A percentile compares a stretch with the other conserved stretches of the same genome.
Evolutionary conservation across 2,888 invertebrate genomes (phyloP).

Genomic region (Mythimna pallens): DNA sequence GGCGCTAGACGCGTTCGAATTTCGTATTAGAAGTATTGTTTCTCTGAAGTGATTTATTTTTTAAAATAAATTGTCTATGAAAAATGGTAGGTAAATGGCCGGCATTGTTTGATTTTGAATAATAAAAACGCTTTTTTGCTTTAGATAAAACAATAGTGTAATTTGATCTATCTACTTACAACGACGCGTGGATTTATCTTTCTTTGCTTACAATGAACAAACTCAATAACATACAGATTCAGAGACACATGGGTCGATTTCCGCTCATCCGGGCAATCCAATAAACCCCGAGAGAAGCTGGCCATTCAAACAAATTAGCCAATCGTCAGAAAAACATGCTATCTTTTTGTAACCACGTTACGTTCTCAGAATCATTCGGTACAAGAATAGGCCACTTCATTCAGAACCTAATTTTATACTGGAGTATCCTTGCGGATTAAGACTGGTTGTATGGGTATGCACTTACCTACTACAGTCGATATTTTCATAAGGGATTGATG

Average conservation of each 20-base stretch:
- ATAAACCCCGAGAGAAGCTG: conserved; percentile 39
- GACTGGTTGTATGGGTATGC: not conserved
- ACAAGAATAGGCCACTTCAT: conserved; percentile 55
- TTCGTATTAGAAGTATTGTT: conserved; percentile 64
- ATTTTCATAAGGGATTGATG: not conserved
- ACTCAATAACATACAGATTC: conserved; percentile 27
- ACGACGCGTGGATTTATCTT: not conserved
- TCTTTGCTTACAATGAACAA: conserved; percentile 7
- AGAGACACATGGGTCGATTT: conserved; percentile 47
- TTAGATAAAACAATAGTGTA: conserved; percentile 10
- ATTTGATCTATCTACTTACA: not conserved
- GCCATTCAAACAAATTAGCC: conserved; percentile 51
- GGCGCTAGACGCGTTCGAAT: conserved; percentile 60
- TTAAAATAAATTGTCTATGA: conserved; percentile 52
- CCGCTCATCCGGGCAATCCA: conserved; percentile 44
- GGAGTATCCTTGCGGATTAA: conserved; percentile 39
- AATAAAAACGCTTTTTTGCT: not conserved
- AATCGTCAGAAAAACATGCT: conserved; percentile 34
- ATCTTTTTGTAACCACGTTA: conserved; percentile 42
- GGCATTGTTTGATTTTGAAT: conserved; percentile 21
- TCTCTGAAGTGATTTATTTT: conserved; percentile 55
- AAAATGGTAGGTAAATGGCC: conserved; percentile 34
- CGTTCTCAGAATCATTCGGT: conserved; percentile 44
- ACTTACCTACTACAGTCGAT: not conserved
- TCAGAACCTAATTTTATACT: conserved; percentile 49